These are phyloP conservation scores for Biston stratarius DNA, from an alignment of 2,888 invertebrate genomes.

Conservation along the genomic window DNA sequence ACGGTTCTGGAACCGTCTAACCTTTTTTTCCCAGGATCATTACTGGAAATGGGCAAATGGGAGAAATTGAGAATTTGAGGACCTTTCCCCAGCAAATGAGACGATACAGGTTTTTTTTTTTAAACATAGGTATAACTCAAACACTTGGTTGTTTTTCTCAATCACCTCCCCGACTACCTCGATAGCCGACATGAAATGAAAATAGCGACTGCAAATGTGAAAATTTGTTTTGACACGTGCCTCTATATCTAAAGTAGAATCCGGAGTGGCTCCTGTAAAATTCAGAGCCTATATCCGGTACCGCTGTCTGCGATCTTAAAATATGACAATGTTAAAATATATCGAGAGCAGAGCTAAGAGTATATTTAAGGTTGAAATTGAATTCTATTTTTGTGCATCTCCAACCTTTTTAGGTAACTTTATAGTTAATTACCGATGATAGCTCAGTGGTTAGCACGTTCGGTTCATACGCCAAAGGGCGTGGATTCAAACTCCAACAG, in stretches of 20 bases:
- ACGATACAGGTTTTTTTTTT: not conserved
- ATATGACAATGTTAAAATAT: constrained; percentile 67
- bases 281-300: constrained; percentile 72
- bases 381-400: constrained; percentile 14
- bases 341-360: constrained; percentile 48
- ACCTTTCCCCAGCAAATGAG: too few species aligned
- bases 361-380: constrained; percentile 21
- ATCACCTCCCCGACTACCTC: constrained; percentile 54
- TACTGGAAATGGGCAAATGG: too few species aligned
- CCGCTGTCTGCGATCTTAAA: constrained; percentile 58
- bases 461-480: too few species aligned
- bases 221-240: constrained; percentile 81
- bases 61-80: too few species aligned
- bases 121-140: not conserved
- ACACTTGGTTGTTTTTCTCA: not conserved
- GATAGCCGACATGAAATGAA: constrained; percentile 64
- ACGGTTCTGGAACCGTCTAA: too few species aligned
- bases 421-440: too few species aligned
- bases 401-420: not conserved
- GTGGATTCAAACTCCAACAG: too few species aligned
- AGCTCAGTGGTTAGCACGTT: not conserved
- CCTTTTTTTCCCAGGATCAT: too few species aligned
- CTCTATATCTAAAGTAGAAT: constrained; percentile 67
- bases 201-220: constrained; percentile 79
- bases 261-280: constrained; percentile 68